A percentile compares a stretch with the other conserved stretches of the same genome.
Conservation (phyloP, 2,888 invertebrate genomes). For the Drosophila leonis region DNA sequence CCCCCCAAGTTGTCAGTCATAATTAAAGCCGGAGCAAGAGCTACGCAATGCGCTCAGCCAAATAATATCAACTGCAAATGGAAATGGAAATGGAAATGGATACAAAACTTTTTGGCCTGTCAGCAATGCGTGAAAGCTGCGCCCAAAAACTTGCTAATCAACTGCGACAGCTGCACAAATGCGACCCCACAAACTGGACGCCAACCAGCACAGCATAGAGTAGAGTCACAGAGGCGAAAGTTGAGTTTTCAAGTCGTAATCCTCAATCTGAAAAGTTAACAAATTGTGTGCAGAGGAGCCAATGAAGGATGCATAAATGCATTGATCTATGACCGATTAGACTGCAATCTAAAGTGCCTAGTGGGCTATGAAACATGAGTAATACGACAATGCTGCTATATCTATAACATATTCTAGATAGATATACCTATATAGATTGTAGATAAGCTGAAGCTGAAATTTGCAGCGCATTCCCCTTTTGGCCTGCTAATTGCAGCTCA, state of each 20-base stretch:
- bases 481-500: conserved; percentile 20
- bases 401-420: background rate
- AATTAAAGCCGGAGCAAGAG: conserved; percentile 1
- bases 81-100: conserved; percentile 51
- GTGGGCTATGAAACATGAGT: no score
- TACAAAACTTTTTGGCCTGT: conserved; percentile 59
- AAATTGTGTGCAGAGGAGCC: background rate
- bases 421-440: background rate
- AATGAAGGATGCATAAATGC: background rate
- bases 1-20: background rate
- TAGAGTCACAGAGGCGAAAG: background rate
- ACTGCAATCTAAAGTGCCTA: background rate
- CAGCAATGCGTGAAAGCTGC: conserved; percentile 16
- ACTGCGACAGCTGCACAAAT: conserved; percentile 54
- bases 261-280: background rate
- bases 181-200: background rate
- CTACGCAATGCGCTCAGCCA: conserved; percentile 40
- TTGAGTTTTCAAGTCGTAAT: background rate
- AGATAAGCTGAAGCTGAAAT: background rate
- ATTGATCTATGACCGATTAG: background rate
- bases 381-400: background rate
- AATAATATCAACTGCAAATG: conserved; percentile 42
- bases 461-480: background rate
- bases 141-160: conserved; percentile 62
- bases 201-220: background rate